Base-by-base conservation (phyloP, 2,888 invertebrate species). In the Piscicola geometra region DNA sequence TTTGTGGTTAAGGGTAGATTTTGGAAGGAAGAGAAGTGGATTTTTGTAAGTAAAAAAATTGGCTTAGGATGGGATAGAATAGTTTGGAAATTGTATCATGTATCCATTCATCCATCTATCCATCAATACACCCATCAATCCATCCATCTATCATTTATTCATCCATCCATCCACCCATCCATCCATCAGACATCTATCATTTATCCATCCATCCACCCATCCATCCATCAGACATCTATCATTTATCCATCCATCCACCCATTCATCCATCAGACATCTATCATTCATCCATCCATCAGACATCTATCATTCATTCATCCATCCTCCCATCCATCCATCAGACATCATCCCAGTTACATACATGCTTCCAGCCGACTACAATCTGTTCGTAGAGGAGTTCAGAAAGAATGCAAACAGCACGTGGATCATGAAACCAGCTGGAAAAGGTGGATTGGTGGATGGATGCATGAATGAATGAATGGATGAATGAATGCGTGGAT, bases 341-440 rank as follows among this genome's bases (percentile, higher is more conserved):
- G 95, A 96, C 86, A 94, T 96, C 81, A 92, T 97, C 79, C 96
- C 96, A 0, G 90, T 93, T 30, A 96, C 96, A 0, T 97, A 93
- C 85, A 92, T 96, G 52, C 87, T 97, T 72, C 96, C 96, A 0
- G 92, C 93, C 83, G 96, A 97, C 86, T 97, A 97, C 85, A 96
- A 95, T 85, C 91, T 95, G 90, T 96, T 97, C 86, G 95, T 95
- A 0, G 94, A 96, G 84, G 95, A 96, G 84, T 97, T 95, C 84
- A 89, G 94, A 75, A 94, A 94, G 86, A 92, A 91, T 79, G 94
- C 95, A 0, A 92, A 92, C 83, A 93, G 93, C 81, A 96, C 95
- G 0, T 97, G 96, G 96, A 97, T 97, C 79, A 93, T 96, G 91
- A 96, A 97, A 85, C 96, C 96, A 0, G 94, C 94, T 84, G 94